Evolutionary conservation across 2,888 invertebrate genomes (phyloP), one percentile per base, ranked within the genome.

Genomic region (Scaptomyza reducta): DNA sequence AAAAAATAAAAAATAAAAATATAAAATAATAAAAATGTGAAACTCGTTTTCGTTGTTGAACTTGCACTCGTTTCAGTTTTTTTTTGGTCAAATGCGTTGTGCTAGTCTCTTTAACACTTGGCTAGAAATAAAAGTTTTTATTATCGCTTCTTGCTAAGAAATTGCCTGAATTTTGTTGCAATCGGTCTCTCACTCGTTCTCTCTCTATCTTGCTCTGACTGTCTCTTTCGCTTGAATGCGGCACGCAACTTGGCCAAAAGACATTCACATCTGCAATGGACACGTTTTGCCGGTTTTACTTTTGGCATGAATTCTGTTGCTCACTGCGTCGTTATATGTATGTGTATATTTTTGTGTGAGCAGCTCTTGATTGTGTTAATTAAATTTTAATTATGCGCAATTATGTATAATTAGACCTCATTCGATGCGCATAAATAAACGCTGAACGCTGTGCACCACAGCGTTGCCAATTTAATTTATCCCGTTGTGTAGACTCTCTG

Each of bases 311-410:
- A 64, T 73, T 73, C 74, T 64, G 31, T 33, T 33, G 59, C 38
- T 14, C 56, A 40, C 33, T 50, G 22, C 3, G 14, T 46, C 29
- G 16, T 16, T 49, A 14, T 35, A 18, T 56, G 10, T 57, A 0
- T 38, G 38, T 55, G 50, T 59, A 14, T 44, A 40, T 62, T 55
- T 66, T 58, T 53, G 41, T 45, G 64, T 49, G 62, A 46, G 58
- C 85, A 70, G 50, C 66, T 83, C 66, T 86, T 79, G 79, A 87
- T 80, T 83, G 86, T 86, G 77, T 83, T 83, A 88, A 86, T 88
- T 83, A 83, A 84, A 79, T 75, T 79, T 88, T 77, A 83, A 83
- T 88, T 83, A 77, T 67, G 57, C 68, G 72, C 70, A 86, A 83
- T 83, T 83, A 79, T 75, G 73, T 86, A 67, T 79, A 87, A 83